These are phyloP conservation scores for Mionectes macconnelli DNA, from an alignment of 2,113 vertebrate species.

Conservation along the genomic window DNA sequence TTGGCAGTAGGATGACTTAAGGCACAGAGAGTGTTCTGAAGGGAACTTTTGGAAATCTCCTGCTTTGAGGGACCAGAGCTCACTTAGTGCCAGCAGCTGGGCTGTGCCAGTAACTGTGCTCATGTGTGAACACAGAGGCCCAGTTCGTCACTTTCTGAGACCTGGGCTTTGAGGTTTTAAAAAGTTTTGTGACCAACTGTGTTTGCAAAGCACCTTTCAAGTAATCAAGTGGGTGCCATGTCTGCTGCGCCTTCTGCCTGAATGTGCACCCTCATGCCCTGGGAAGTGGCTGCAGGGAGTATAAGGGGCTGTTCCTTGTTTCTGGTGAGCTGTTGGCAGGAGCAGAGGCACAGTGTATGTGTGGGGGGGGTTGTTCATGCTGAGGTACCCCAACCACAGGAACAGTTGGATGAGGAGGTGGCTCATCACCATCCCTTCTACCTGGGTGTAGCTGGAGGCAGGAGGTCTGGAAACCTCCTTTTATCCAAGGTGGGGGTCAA, in stretches of 20 bases:
- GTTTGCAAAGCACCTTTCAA: background rate
- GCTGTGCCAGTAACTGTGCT: background rate
- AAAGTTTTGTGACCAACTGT: background rate
- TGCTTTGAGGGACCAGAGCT: background rate
- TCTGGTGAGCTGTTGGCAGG: background rate
- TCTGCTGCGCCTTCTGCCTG: background rate
- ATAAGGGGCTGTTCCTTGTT: accelerated
- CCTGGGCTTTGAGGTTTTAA: background rate
- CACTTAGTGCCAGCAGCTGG: background rate
- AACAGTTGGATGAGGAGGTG: background rate
- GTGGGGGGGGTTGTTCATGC: background rate
- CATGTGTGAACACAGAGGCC: background rate
- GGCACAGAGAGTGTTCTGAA: background rate
- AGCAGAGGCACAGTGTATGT: accelerated
- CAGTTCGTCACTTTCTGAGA: accelerated
- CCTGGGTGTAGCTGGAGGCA: background rate
- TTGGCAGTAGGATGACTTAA: background rate
- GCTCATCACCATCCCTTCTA: background rate
- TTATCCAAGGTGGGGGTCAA: background rate
- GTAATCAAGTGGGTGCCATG: background rate
- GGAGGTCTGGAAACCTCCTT: background rate
- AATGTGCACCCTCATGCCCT: background rate
- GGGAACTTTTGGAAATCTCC: background rate
- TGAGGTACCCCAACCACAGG: background rate
- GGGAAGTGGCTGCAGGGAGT: background rate